phyloP scores from a whole-genome alignment of 1,140 invertebrate genomes.

The Aleiodes sp. region DNA sequence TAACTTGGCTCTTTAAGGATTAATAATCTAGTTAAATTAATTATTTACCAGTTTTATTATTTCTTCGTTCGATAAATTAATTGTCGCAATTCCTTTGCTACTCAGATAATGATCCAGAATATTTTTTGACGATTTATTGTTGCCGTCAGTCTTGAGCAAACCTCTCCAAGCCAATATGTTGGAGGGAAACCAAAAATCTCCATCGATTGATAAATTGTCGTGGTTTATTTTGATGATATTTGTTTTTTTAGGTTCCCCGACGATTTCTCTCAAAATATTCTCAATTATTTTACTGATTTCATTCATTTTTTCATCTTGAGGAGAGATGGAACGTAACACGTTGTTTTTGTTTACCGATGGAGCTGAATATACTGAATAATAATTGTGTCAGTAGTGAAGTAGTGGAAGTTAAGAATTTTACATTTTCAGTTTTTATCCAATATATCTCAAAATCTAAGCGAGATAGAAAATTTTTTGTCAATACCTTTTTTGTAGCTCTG shows the following conservation, averaged over 20 bases:
- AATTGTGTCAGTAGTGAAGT: too few species aligned
- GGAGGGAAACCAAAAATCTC: constrained; percentile 67
- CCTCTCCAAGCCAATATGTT: constrained; percentile 65
- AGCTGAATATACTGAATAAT: too few species aligned
- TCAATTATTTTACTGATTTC: constrained; percentile 17
- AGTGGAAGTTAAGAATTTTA: too few species aligned
- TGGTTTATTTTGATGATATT: constrained; percentile 64
- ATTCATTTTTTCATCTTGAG: constrained; percentile 17
- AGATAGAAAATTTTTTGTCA: too few species aligned
- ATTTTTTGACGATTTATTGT: constrained; percentile 25
- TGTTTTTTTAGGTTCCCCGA: constrained; percentile 36
- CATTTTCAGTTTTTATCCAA: too few species aligned
- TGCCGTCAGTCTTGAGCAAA: constrained; percentile 42
- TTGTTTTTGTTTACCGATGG: background rate
- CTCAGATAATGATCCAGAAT: constrained; percentile 47
- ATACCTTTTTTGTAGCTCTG: too few species aligned
- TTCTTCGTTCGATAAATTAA: constrained; percentile 27
- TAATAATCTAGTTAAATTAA: background rate
- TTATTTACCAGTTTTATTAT: constrained; percentile 44
- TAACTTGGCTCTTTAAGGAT: background rate
- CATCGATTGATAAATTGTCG: constrained; percentile 58
- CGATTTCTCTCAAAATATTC: constrained; percentile 29
- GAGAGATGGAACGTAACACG: background rate
- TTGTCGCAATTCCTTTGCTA: constrained; percentile 19
- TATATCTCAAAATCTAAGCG: too few species aligned